A percentile compares a stretch with the other conserved stretches of the same genome.
These are phyloP conservation scores for Hassar affinis DNA, from an alignment of 2,113 vertebrate species.

Conservation along the genomic window DNA sequence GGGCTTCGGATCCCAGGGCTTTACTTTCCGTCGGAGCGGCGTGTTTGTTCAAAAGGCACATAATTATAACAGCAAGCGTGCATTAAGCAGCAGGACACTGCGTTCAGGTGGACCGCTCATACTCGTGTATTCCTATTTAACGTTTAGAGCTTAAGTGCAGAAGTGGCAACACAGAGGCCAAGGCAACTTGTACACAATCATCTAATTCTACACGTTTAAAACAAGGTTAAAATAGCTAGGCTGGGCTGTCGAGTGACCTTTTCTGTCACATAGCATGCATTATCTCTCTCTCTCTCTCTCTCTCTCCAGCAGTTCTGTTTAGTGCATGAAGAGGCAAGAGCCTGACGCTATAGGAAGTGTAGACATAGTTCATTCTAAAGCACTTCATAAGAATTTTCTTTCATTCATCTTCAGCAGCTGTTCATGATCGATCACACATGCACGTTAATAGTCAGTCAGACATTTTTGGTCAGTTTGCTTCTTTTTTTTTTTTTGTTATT, in stretches of 20 bases:
- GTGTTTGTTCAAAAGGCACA: neutral
- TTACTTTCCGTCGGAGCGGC: neutral
- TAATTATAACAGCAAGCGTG: neutral
- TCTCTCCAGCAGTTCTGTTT: neutral
- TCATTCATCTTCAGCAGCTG: neutral
- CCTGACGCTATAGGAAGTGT: neutral
- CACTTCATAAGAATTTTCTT: neutral
- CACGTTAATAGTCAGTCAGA: neutral
- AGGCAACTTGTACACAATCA: neutral
- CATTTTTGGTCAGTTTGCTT: neutral
- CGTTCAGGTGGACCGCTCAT: neutral
- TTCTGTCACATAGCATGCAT: neutral
- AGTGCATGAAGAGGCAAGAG: neutral
- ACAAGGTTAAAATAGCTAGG: conserved; percentile 7
- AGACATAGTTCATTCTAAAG: neutral
- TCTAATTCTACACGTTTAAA: neutral
- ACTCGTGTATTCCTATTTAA: neutral
- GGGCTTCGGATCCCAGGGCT: neutral
- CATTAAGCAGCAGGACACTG: neutral
- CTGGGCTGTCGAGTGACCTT: conserved; percentile 8
- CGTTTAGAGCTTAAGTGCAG: neutral
- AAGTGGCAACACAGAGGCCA: neutral
- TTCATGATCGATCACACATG: too few species aligned
- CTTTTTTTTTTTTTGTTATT: too few species aligned
- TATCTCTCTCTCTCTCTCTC: neutral